Base-by-base conservation (phyloP, 2,797 vertebrate species). In the Vireo griseus region DNA sequence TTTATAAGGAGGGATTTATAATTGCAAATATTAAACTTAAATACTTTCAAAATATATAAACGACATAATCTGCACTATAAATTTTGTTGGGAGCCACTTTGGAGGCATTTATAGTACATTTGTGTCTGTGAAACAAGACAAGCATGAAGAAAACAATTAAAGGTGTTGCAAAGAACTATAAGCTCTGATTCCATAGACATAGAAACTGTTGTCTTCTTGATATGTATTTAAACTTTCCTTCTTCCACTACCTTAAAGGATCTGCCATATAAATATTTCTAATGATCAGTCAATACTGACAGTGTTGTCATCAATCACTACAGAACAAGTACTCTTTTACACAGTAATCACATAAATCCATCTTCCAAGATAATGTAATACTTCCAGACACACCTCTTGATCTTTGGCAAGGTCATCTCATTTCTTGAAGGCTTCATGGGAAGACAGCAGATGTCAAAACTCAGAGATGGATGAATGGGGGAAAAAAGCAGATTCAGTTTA, bases 181-280 rank as follows among this genome's bases (percentile, higher is more conserved):
- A 88, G 45, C 31, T 82, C 66, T 79, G 35, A 63, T 25, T 90
- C 18, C 22, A 20, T 78, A 66, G 28, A 80, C 33, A 84, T 2
- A 67, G 54, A 62, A 92, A 74, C 15, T 39, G 28, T 25, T 96
- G 82, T 86, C 57, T 86, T 87, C 88, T 77, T 76, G 65, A 63
- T 69, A 67, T 47, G 26, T 48, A 76, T 92, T 96, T 96, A 95
- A 96, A 96, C 85, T 95, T 94, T 93, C 35, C 81, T 90, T 95
- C 66, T 96, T 76, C 84, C 52, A 66, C 91, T 88, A 76, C 69
- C 59, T 96, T 95, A 96, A 96, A 96, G 86, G 82, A 94, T 42
- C 94, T 97, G 91, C 72, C 97, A 95, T 90, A 97, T 96, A 97
- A 97, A 97, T 97, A 97, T 97, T 97, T 97, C 92, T 95, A 97